phyloP scores from a whole-genome alignment of 1,140 invertebrate genomes.

The Drosophila paulistorum region DNA sequence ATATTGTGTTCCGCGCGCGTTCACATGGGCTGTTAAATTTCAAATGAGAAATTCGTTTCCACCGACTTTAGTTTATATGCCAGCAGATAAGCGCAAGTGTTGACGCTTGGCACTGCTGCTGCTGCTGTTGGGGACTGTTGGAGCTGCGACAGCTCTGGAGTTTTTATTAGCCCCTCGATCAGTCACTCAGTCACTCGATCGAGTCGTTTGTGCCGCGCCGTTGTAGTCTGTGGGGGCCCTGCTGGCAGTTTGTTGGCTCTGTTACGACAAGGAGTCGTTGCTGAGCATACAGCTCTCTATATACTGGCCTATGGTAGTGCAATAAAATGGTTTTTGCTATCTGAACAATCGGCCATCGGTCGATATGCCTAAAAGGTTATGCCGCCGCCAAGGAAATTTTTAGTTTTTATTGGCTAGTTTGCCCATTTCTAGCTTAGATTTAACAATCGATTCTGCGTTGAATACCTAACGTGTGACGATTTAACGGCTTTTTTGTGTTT shows the following conservation, averaged over 20 bases:
- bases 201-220: background rate
- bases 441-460: slow-evolving; percentile 54
- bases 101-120: slow-evolving; percentile 26
- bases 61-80: slow-evolving; percentile 81
- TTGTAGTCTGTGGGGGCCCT: background rate
- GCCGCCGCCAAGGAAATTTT: slow-evolving; percentile 50
- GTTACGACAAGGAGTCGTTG: slow-evolving; percentile 16
- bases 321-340: slow-evolving; percentile 57
- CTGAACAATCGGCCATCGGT: slow-evolving; percentile 29
- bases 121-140: slow-evolving; percentile 36
- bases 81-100: slow-evolving; percentile 73
- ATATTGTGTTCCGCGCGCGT: slow-evolving; percentile 50
- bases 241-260: slow-evolving; percentile 10
- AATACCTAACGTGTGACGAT: slow-evolving; percentile 42
- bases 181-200: slow-evolving; percentile 16
- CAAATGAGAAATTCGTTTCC: slow-evolving; percentile 81
- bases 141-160: slow-evolving; percentile 24
- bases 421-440: slow-evolving; percentile 44
- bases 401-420: slow-evolving; percentile 36
- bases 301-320: background rate
- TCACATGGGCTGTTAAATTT: slow-evolving; percentile 77
- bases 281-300: background rate
- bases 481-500: slow-evolving; percentile 39
- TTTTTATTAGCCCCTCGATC: slow-evolving; percentile 35
- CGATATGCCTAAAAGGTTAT: slow-evolving; percentile 43